Conservation (phyloP, 2,797 vertebrate species). For the Pelobates cultripes region DNA sequence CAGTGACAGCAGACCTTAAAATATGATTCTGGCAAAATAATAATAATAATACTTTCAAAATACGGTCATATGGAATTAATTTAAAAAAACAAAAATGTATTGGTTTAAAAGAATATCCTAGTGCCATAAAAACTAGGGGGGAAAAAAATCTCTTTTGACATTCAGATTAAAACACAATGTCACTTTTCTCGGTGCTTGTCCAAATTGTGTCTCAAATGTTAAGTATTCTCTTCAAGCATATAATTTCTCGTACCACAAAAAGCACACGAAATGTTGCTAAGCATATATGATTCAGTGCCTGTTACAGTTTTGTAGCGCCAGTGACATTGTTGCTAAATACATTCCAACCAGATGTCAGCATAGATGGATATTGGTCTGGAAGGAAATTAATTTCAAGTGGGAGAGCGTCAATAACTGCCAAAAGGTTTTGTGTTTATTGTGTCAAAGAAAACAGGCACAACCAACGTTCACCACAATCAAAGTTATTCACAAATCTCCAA, state of each 20-base stretch:
- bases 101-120: background rate
- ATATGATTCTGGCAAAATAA: background rate
- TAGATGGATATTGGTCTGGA: slow-evolving; percentile 59
- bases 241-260: background rate
- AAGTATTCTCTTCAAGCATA: background rate
- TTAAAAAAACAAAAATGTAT: background rate
- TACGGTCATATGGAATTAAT: background rate
- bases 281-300: slow-evolving; percentile 31
- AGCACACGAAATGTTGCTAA: background rate
- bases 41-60: background rate
- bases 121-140: background rate
- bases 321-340: slow-evolving; percentile 59
- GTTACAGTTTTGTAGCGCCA: slow-evolving; percentile 57
- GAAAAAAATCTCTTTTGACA: background rate
- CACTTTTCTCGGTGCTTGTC: background rate
- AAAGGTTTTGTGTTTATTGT: slow-evolving; percentile 51
- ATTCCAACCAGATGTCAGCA: slow-evolving; percentile 63
- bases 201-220: background rate
- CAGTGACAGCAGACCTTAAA: background rate
- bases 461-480: no score
- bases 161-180: background rate
- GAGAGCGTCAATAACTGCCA: slow-evolving; percentile 56
- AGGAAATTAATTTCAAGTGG: slow-evolving; percentile 56
- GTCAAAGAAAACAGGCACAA: slow-evolving; percentile 27
- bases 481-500: no score